These are phyloP conservation scores for Papilio elwesi DNA, from an alignment of 2,888 invertebrate species.

Conservation along the genomic window DNA sequence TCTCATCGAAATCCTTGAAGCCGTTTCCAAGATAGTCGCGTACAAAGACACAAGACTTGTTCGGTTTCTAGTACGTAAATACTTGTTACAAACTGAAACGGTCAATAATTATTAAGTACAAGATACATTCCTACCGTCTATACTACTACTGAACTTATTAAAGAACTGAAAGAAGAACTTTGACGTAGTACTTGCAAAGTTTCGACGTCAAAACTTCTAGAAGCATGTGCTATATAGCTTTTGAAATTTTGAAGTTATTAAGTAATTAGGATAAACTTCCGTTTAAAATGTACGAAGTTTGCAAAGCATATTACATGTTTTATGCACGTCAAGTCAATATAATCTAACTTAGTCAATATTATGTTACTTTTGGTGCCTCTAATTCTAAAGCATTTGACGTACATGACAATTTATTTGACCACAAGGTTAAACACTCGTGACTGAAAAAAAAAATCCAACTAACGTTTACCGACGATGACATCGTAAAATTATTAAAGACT, in stretches of 20 bases:
- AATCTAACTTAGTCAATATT: neutral
- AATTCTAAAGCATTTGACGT: neutral
- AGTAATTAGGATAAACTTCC: slow-evolving; percentile 3
- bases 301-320: neutral
- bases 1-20: no score
- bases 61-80: no score
- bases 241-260: slow-evolving; percentile 1
- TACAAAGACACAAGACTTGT: no score
- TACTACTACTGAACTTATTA: neutral
- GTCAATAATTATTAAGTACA: neutral
- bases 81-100: neutral
- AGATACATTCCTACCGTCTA: neutral
- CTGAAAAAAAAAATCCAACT: no score
- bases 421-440: no score
- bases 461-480: no score
- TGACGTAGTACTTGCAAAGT: slow-evolving; percentile 3
- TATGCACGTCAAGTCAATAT: neutral
- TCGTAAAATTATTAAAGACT: no score
- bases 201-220: slow-evolving; percentile 6
- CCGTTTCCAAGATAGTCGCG: no score
- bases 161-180: slow-evolving; percentile 26
- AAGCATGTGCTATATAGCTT: neutral
- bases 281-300: neutral
- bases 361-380: neutral
- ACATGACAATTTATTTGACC: no score